Base-by-base conservation (phyloP, 2,888 invertebrate genomes). In the Danaus chrysippus region DNA sequence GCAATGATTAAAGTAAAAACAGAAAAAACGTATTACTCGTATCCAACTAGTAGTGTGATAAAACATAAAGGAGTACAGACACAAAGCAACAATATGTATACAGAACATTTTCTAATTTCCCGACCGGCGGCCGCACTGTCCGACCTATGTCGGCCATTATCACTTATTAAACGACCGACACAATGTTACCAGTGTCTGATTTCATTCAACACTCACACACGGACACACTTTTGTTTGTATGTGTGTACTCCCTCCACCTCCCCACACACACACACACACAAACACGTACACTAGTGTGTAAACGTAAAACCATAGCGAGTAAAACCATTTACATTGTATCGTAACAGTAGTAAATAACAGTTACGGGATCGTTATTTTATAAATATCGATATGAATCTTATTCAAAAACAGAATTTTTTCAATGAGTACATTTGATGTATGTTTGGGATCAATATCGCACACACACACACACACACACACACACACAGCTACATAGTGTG, bases 121-220 rank as follows among this genome's bases (percentile, higher is more conserved):
- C 13, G 10, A 49, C 49, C 17, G 49, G n/a, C 17, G 17, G 55
- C 8, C 17, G 10, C 15, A 49, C 63, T 59, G 59, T 63, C 63
- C 60, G 63, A 61, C 61, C 66, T 59, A 66, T 63, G 63, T 49
- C 49, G 17, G 19, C 58, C 66, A 63, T 66, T 66, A 66, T 61
- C 66, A 63, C 63, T 66, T 66, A 66, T 63, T 66, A 66, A 66
- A 59, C 59, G 57, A 49, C 61, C 46, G 57, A 58, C 62, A 62
- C 59, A 65, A 55, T 65, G 64, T 60, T 58, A 56, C 62, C 72
- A 60, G 67, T 54, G 56, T 63, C 52, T 52, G 60, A 61, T 61
- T 61, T 56, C 59, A 34, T 54, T 6, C 42, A 19, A 19, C 52
- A 52, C 56, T 17, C 17, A 49, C 49, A 46, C 46, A 46, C 46